A percentile compares a stretch with the other conserved stretches of the same genome.
phyloP scores from a whole-genome alignment of 2,888 invertebrate species.

The Rambutsinella grinnellia region DNA sequence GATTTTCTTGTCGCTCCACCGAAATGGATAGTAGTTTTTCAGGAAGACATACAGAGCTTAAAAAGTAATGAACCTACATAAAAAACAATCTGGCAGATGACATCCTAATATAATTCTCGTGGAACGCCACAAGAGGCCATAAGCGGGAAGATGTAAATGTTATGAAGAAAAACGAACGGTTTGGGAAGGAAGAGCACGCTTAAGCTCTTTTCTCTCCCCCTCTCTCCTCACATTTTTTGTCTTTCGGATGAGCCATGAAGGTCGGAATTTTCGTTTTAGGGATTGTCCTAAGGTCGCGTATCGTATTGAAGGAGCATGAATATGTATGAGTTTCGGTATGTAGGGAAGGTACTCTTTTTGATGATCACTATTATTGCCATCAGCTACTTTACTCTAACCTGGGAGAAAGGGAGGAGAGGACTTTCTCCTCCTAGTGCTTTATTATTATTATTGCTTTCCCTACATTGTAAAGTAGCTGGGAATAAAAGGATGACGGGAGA shows the following conservation, averaged over 20 bases:
- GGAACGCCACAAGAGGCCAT: conserved; percentile 46
- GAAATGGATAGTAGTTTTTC: conserved; percentile 48
- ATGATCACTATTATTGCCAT: conserved; percentile 22
- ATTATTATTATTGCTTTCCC: conserved; percentile 29
- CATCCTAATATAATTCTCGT: conserved; percentile 42
- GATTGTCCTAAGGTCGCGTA: conserved; percentile 36
- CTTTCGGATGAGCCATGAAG: conserved; percentile 41
- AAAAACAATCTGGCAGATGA: conserved; percentile 56
- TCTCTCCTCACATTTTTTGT: not conserved
- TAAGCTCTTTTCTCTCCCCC: not conserved
- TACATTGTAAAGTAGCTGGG: not conserved
- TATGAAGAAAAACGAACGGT: conserved; percentile 6
- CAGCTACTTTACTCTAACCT: conserved; percentile 1
- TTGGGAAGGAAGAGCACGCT: not conserved
- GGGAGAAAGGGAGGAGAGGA: not conserved
- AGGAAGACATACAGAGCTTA: conserved; percentile 43
- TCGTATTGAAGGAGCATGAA: conserved; percentile 22
- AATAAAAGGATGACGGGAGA: conserved; percentile 26
- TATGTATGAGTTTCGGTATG: conserved; percentile 13
- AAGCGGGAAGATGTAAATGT: conserved; percentile 30
- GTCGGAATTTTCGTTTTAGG: conserved; percentile 37
- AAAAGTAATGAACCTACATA: conserved; percentile 55
- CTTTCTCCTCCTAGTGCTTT: conserved; percentile 19
- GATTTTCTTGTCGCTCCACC: conserved; percentile 54
- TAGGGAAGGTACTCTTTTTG: conserved; percentile 28